Evolutionary conservation across 2,888 invertebrate species (phyloP).

Genomic region (Dasysyrphus albostriatus): DNA sequence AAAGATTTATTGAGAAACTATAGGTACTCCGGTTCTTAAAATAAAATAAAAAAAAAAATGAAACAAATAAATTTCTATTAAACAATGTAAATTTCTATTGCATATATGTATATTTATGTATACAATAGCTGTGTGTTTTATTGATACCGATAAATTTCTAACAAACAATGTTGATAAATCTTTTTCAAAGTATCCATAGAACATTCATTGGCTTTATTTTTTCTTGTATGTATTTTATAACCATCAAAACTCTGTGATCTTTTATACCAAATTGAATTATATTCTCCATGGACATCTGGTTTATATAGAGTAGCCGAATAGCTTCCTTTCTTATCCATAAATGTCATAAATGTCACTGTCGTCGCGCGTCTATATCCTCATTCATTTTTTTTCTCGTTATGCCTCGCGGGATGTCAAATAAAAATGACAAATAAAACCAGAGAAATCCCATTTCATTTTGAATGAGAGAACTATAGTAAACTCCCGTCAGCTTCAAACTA

Average conservation of each 20-base stretch:
- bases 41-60: background rate
- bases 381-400: background rate
- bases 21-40: too few species aligned
- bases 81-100: background rate
- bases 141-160: background rate
- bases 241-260: slow-evolving; percentile 5
- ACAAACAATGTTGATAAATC: slow-evolving; percentile 4
- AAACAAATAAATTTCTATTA: background rate
- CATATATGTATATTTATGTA: background rate
- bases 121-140: background rate
- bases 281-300: slow-evolving; percentile 32
- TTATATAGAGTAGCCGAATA: background rate
- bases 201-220: background rate
- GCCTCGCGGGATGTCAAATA: slow-evolving; percentile 53
- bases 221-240: background rate
- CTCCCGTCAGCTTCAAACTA: slow-evolving; percentile 6
- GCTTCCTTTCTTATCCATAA: slow-evolving; percentile 17
- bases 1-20: too few species aligned
- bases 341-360: slow-evolving; percentile 35
- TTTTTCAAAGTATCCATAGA: background rate
- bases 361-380: background rate
- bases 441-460: slow-evolving; percentile 48
- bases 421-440: slow-evolving; percentile 58
- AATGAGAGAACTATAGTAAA: slow-evolving; percentile 6
- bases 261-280: slow-evolving; percentile 25